phyloP scores from a whole-genome alignment of 2,888 invertebrate genomes.

The Lordiphosa andalusiaca region DNA sequence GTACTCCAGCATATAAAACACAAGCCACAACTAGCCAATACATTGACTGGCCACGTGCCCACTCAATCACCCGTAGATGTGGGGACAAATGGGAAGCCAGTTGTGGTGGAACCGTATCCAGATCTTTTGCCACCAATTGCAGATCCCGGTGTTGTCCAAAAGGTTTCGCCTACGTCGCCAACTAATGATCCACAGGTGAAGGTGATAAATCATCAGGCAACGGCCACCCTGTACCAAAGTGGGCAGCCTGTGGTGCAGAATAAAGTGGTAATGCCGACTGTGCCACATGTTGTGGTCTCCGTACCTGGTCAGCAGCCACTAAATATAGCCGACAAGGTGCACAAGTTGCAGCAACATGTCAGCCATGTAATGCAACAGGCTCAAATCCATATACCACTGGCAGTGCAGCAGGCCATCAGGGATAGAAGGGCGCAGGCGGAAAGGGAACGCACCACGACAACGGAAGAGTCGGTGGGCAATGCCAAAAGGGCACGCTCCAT shows the following conservation, averaged over 20 bases:
- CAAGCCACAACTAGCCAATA: conserved; percentile 28
- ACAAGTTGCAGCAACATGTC: conserved; percentile 51
- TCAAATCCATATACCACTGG: conserved; percentile 54
- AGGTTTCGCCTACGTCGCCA: conserved; percentile 29
- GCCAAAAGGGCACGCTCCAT: conserved; percentile 25
- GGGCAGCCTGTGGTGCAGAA: conserved; percentile 34
- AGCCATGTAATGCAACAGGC: conserved; percentile 59
- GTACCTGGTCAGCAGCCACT: conserved; percentile 39
- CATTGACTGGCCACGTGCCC: conserved; percentile 53
- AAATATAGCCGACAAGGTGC: conserved; percentile 54
- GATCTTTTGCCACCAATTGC: conserved; percentile 53
- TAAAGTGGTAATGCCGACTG: conserved; percentile 51
- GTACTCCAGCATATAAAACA: conserved; percentile 41
- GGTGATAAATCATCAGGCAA: conserved; percentile 58
- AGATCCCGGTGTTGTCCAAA: conserved; percentile 28
- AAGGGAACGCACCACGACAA: conserved; percentile 16
- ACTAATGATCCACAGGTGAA: conserved; percentile 40
- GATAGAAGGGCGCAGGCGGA: conserved; percentile 33
- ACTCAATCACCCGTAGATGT: too few relatives aligned
- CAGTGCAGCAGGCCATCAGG: conserved; percentile 51
- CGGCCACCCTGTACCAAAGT: conserved; percentile 32
- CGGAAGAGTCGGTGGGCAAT: conserved; percentile 1
- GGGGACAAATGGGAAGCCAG: conserved; percentile 17
- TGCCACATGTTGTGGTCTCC: conserved; percentile 49
- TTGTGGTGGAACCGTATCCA: conserved; percentile 34